Conservation (phyloP, 2,113 vertebrate species). For the Chaetorhynchus papuensis region DNA sequence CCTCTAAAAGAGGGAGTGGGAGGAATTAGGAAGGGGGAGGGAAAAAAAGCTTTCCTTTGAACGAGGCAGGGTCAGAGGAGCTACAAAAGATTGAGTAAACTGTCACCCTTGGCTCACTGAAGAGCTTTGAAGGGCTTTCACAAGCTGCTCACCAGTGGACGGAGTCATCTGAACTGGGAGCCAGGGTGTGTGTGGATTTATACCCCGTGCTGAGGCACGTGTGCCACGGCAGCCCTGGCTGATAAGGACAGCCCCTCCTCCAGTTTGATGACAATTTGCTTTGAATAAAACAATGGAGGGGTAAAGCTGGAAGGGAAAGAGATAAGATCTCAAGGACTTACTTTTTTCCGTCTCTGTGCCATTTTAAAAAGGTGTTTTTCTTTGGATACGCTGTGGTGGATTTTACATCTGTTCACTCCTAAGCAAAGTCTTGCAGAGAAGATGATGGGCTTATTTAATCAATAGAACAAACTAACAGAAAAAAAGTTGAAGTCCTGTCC, state of each 20-base stretch:
- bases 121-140: slow-evolving; percentile 37
- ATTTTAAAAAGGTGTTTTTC: not conserved
- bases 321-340: not conserved
- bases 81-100: slow-evolving; percentile 38
- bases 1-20: not conserved
- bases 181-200: not conserved
- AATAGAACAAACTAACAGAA: not conserved
- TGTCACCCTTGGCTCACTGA: slow-evolving; percentile 8
- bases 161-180: not conserved
- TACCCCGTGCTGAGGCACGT: rapidly evolving
- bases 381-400: not conserved
- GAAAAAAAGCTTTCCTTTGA: not conserved
- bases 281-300: not conserved
- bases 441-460: not conserved
- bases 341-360: not conserved
- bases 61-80: not conserved
- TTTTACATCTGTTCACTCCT: not conserved
- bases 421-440: not conserved
- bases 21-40: not conserved
- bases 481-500: not conserved
- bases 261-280: not conserved
- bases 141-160: not conserved
- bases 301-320: not conserved
- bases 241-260: not conserved
- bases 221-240: not conserved